Evolutionary conservation across 2,797 vertebrate genomes (phyloP).

Genomic region (Phylloscopus collybita): DNA sequence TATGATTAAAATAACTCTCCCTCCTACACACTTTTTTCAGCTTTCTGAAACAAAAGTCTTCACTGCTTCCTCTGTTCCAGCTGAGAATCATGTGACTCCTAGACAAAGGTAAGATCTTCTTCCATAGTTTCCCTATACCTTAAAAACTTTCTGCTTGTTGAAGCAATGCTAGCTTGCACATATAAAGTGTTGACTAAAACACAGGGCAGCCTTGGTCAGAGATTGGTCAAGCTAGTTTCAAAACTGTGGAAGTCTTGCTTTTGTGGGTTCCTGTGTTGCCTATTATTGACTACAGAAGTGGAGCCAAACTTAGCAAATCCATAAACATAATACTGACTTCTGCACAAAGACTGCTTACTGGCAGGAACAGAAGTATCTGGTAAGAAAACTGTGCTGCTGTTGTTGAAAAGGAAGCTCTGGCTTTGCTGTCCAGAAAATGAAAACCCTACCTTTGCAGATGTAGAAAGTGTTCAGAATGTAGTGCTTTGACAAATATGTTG

Average conservation of each 20-base stretch:
- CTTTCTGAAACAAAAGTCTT: constrained; percentile 86
- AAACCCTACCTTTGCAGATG: not conserved
- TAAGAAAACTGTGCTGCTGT: not conserved
- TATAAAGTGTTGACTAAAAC: not conserved
- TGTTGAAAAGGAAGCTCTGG: not conserved
- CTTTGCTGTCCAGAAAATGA: not conserved
- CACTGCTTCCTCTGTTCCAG: constrained; percentile 88
- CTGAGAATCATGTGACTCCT: constrained; percentile 86
- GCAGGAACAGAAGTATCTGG: not conserved
- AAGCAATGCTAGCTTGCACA: not conserved
- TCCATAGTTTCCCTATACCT: not conserved
- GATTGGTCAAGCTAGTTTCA: not conserved
- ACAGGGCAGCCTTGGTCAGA: not conserved
- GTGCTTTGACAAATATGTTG: not conserved
- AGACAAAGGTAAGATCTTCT: constrained; percentile 83
- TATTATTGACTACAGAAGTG: not conserved
- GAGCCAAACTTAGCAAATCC: not conserved
- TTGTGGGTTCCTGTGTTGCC: not conserved
- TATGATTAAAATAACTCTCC: not conserved
- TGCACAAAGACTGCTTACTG: not conserved
- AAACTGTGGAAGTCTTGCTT: not conserved
- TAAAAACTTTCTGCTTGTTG: not conserved
- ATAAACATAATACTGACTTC: not conserved
- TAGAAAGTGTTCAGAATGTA: not conserved
- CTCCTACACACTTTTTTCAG: constrained; percentile 29